A percentile compares a stretch with the other conserved stretches of the same genome.
Evolutionary conservation across 2,888 invertebrate genomes (phyloP).

Genomic region (Pycnomerus fuliginosus): DNA sequence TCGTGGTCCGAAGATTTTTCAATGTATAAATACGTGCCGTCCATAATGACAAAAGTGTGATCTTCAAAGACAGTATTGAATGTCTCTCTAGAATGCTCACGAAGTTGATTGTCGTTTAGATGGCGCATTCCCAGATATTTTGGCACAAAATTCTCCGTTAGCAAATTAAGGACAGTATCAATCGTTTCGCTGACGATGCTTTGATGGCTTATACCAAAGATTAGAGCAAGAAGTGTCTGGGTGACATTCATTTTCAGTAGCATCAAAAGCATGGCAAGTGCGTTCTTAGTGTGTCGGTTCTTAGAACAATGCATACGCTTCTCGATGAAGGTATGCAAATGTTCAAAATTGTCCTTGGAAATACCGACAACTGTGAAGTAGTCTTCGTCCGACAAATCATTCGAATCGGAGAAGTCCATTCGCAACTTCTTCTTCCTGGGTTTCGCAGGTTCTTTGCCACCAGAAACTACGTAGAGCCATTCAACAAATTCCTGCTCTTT

Average conservation of each 20-base stretch:
- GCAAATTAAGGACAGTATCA: too few relatives aligned
- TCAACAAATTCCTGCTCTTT: too few relatives aligned
- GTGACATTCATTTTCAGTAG: not conserved
- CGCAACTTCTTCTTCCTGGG: not conserved
- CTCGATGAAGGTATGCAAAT: not conserved
- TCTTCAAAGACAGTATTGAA: not conserved
- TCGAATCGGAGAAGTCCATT: not conserved
- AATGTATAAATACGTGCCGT: not conserved
- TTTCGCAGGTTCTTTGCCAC: not conserved
- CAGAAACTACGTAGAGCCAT: too few relatives aligned
- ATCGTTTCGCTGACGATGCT: not conserved
- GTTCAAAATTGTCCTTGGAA: not conserved
- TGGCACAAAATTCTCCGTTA: not conserved
- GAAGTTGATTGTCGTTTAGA: not conserved
- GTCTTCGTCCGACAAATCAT: not conserved
- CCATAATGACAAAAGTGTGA: not conserved
- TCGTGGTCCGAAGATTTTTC: not conserved
- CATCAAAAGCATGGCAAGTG: not conserved
- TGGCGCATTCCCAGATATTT: not conserved
- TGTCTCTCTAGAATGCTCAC: not conserved
- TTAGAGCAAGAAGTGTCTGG: not conserved
- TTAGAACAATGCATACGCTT: not conserved
- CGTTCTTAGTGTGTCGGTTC: not conserved
- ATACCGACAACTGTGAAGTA: not conserved
- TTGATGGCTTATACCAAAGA: not conserved